Conservation (phyloP, 53 echinoderm and acorn worm genomes). For the Paracentrotus lividus region DNA sequence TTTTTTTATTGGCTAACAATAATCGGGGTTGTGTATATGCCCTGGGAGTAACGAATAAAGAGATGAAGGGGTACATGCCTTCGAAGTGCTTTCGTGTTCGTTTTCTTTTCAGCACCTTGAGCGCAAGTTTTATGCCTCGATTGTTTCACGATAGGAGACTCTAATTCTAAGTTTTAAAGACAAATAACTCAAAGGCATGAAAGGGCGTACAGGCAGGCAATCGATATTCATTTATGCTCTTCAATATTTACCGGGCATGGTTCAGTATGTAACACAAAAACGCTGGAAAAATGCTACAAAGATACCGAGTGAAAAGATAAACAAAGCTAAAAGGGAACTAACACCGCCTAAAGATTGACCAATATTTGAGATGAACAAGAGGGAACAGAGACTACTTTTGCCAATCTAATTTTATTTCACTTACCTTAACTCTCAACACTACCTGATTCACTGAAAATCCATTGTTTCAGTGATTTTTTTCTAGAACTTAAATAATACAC, state of each 20-base stretch:
- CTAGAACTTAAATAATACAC: neutral
- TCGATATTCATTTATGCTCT: constrained; percentile 59
- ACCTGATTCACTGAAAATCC: neutral
- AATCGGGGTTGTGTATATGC: neutral
- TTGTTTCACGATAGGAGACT: neutral
- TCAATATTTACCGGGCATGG: constrained; percentile 46
- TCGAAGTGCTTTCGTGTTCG: neutral
- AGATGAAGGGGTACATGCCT: neutral
- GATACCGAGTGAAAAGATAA: neutral
- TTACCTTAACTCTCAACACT: neutral
- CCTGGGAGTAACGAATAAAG: neutral
- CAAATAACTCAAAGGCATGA: constrained; percentile 24
- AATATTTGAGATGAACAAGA: constrained; percentile 8
- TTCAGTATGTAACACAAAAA: neutral
- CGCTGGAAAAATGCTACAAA: neutral
- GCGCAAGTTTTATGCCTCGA: neutral
- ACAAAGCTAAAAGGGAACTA: constrained; percentile 26
- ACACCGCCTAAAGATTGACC: constrained; percentile 14
- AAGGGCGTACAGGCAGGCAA: constrained; percentile 15
- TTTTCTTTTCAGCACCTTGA: constrained; percentile 21
- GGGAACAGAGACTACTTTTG: neutral
- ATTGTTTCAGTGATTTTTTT: neutral
- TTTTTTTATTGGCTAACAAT: too few species aligned
- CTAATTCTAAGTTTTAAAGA: constrained; percentile 60
- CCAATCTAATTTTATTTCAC: neutral